phyloP scores from a whole-genome alignment of 2,888 invertebrate species.

The Drosophila planitibia region DNA sequence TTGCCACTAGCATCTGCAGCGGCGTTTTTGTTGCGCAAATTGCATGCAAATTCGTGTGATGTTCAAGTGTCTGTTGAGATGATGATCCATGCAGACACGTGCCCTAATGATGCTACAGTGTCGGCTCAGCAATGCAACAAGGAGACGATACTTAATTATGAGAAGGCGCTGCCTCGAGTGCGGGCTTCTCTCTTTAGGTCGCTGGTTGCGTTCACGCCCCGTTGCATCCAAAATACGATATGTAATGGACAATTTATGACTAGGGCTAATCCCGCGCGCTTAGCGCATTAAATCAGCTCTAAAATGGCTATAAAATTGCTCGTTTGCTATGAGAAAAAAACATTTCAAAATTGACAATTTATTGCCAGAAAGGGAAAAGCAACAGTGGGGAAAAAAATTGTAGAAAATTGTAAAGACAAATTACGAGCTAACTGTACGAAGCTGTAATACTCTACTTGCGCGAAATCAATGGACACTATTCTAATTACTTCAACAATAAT shows the following conservation, averaged over 20 bases:
- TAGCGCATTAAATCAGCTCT: conserved; percentile 75
- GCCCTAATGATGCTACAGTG: conserved; percentile 76
- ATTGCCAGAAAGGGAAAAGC: conserved; percentile 42
- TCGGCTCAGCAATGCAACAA: conserved; percentile 49
- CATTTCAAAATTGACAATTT: conserved; percentile 75
- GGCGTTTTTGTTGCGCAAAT: conserved; percentile 68
- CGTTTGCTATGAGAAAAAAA: conserved; percentile 60
- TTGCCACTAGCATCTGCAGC: conserved; percentile 44
- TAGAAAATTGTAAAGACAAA: not conserved
- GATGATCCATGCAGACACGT: conserved; percentile 63
- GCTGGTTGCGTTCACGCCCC: conserved; percentile 45
- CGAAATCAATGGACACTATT: not conserved
- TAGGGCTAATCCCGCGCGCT: conserved; percentile 70
- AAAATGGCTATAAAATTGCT: conserved; percentile 75
- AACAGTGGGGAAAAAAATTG: conserved; percentile 7
- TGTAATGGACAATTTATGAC: conserved; percentile 59
- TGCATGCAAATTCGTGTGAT: conserved; percentile 76
- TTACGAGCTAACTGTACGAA: not conserved
- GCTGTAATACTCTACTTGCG: not conserved
- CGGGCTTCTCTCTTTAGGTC: not conserved
- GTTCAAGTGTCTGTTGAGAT: conserved; percentile 76
- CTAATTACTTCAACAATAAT: not conserved
- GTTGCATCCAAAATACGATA: conserved; percentile 30
- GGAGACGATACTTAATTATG: conserved; percentile 73
- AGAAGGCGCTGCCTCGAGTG: conserved; percentile 57